Evolutionary conservation across 2,888 invertebrate species (phyloP), one percentile per base, ranked within the genome.

Genomic region (Microctonus aethiopoides): DNA sequence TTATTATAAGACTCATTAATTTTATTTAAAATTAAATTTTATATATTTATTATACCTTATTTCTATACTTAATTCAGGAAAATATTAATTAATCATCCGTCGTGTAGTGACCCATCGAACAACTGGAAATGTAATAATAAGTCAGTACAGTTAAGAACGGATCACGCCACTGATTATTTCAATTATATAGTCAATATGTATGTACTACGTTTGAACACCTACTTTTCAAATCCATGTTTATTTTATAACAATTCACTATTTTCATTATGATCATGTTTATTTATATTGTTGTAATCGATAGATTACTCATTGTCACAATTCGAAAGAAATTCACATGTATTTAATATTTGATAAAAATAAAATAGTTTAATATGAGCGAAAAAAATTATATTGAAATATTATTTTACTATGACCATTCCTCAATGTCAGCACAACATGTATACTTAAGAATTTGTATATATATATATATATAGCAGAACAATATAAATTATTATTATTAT

Each of bases 141-240:
- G 13, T 6, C 5, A 46, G 2, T 2, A n/a, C 26, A 56, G 24
- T 56, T 22, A n/a, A 5, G n/a, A 32, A 29, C 32, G 57, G 13
- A 57, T 57, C 57, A 34, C 57, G 34, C 34, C 32, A 57, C 32
- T 32, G 54, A 54, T 54, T 26, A 22, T 56, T 7, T 22, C 2
- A 29, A 41, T 46, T 41, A n/a, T n/a, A n/a, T n/a, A 41, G 46
- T 59, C 66, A 29, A 16, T 56, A 56, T 34, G n/a, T n/a, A n/a
- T 34, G n/a, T n/a, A n/a, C n/a, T n/a, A n/a, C n/a, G n/a, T 32
- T 22, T n/a, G 36, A 26, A 3, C 9, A 20, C 57, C 20, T 26
- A n/a, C n/a, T n/a, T 13, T 16, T 46, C 7, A 16, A 57, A 29
- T 57, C 6, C 32, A 34, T 57, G 11, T 34, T 16, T 34, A 16